Percentiles rank a stretch among this genome's conserved stretches.
Conservation (phyloP, 2,888 invertebrate species). For the Alcis repandata region DNA sequence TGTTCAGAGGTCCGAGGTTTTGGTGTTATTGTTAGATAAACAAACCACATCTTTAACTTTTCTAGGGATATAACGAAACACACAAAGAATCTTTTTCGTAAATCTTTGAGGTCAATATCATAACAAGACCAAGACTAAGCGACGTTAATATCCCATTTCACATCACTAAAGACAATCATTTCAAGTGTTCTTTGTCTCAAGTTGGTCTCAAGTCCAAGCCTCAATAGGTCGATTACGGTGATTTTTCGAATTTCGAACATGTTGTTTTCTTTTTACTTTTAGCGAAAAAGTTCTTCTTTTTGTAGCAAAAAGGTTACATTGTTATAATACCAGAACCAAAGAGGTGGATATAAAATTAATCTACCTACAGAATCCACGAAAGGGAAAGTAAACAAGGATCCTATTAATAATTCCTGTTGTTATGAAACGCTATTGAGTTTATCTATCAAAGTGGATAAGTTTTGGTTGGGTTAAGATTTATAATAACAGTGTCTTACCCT, state of each 20-base stretch:
- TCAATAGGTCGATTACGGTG: slow-evolving; percentile 24
- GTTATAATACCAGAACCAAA: slow-evolving; percentile 35
- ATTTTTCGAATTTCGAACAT: slow-evolving; percentile 35
- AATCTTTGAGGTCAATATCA: background rate
- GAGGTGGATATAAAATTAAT: slow-evolving; percentile 23
- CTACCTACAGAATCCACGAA: slow-evolving; percentile 15
- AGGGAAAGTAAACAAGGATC: slow-evolving; percentile 33
- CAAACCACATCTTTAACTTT: no score
- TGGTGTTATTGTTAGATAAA: no score
- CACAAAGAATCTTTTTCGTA: no score
- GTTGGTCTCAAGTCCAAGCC: slow-evolving; percentile 11
- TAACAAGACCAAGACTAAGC: slow-evolving; percentile 5
- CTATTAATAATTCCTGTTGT: slow-evolving; percentile 42
- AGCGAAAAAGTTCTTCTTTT: slow-evolving; percentile 8
- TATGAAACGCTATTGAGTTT: slow-evolving; percentile 46
- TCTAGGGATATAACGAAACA: no score
- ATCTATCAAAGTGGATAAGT: slow-evolving; percentile 46
- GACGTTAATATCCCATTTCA: background rate
- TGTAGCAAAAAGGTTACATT: slow-evolving; percentile 30
- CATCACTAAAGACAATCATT: slow-evolving; percentile 28
- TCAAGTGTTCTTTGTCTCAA: slow-evolving; percentile 32
- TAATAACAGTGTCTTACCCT: slow-evolving; percentile 39
- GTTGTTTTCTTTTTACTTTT: slow-evolving; percentile 23
- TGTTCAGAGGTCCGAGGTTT: no score
- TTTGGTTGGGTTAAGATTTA: slow-evolving; percentile 37